These are phyloP conservation scores for Rhimphoctona megacephalus DNA, from an alignment of 2,888 invertebrate genomes.

Conservation along the genomic window DNA sequence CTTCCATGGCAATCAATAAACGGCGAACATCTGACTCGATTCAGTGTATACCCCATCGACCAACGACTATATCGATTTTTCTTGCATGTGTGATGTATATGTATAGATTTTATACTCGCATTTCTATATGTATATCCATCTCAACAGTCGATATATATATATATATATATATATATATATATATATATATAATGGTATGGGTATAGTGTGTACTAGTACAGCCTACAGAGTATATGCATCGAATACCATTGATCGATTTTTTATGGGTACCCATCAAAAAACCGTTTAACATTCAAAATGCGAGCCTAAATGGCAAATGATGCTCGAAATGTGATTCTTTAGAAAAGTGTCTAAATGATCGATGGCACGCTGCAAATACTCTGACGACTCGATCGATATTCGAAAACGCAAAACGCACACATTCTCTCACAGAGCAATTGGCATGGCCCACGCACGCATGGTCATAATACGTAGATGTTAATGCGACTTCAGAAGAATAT, in stretches of 20 bases:
- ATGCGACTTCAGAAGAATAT: conserved; percentile 50
- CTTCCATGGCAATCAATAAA: conserved; percentile 82
- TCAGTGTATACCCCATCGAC: conserved; percentile 66
- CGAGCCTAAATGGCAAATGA: background rate
- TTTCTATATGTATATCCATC: conserved; percentile 14
- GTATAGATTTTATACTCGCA: conserved; percentile 24
- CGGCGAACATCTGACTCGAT: conserved; percentile 72
- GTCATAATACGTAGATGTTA: conserved; percentile 66
- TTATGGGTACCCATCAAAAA: background rate
- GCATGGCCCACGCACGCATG: conserved; percentile 76
- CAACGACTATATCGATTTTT: conserved; percentile 73
- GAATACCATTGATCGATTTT: conserved; percentile 30
- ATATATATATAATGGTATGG: background rate
- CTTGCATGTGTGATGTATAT: conserved; percentile 57
- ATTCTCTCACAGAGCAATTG: conserved; percentile 68
- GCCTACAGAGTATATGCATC: conserved; percentile 44
- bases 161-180: background rate
- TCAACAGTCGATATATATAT: conserved; percentile 11
- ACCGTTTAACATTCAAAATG: background rate
- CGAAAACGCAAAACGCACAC: conserved; percentile 18
- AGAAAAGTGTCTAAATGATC: background rate
- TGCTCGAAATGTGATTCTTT: background rate
- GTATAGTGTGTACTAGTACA: conserved; percentile 8
- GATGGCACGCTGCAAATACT: conserved; percentile 52
- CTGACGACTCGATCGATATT: conserved; percentile 24